Percentiles rank a stretch among this genome's conserved stretches.
Conservation (phyloP, 1,140 invertebrate species). For the Anastrepha ludens region DNA sequence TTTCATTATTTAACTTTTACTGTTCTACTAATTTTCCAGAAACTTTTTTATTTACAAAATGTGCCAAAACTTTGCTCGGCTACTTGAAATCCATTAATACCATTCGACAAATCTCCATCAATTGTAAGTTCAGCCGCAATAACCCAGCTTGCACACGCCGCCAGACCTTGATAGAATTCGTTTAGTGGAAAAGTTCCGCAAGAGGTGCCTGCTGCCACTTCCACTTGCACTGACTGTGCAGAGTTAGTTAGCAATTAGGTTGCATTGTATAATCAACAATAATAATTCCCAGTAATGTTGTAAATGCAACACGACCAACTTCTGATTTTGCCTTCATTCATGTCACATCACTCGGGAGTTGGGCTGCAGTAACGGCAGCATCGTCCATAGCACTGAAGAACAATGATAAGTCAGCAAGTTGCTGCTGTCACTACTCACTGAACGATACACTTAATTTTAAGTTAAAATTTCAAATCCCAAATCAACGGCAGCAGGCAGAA, state of each 20-base stretch:
- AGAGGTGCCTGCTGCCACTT: neutral
- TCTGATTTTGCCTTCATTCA: slow-evolving; percentile 41
- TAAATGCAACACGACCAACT: slow-evolving; percentile 51
- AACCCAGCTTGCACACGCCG: neutral
- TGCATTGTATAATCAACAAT: slow-evolving; percentile 43
- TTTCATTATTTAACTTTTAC: neutral
- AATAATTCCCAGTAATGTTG: slow-evolving; percentile 48
- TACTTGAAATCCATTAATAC: slow-evolving; percentile 23
- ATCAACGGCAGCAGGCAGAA: neutral
- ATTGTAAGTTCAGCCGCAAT: neutral
- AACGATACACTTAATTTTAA: slow-evolving; percentile 30
- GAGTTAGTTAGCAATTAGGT: neutral
- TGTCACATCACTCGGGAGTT: slow-evolving; percentile 32
- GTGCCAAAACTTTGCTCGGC: neutral
- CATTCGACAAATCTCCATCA: neutral
- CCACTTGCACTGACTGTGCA: neutral
- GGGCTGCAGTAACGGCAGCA: neutral
- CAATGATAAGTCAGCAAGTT: neutral
- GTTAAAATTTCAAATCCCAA: slow-evolving; percentile 31
- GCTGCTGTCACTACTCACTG: neutral
- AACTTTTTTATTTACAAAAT: neutral
- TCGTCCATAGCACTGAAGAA: neutral
- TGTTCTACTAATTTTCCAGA: neutral
- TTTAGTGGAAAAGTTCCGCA: neutral
- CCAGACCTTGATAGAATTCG: neutral